Percentiles rank a stretch among this genome's conserved stretches.
Evolutionary conservation across 2,888 invertebrate genomes (phyloP).

Genomic region (Masnerella sp.): DNA sequence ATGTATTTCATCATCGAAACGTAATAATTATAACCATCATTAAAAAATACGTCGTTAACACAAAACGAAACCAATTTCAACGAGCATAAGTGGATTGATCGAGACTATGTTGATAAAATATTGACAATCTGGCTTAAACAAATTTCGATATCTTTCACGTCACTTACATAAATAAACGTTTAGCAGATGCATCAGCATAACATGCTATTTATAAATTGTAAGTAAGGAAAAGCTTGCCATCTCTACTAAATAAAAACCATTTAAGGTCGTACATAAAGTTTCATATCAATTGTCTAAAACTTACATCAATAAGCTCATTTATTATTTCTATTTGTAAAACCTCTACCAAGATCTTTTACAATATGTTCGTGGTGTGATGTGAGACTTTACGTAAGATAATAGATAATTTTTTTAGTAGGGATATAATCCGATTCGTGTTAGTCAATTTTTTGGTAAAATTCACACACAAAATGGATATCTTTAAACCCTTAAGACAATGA

Average conservation of each 20-base stretch:
- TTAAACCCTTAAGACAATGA: not conserved
- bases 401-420: slow-evolving; percentile 27
- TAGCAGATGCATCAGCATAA: slow-evolving; percentile 29
- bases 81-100: not conserved
- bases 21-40: no score
- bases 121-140: no score
- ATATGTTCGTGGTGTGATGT: not conserved
- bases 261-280: slow-evolving; percentile 18
- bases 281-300: slow-evolving; percentile 19
- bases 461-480: slow-evolving; percentile 3
- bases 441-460: slow-evolving; percentile 10
- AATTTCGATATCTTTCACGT: no score
- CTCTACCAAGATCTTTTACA: not conserved
- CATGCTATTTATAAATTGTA: slow-evolving; percentile 33
- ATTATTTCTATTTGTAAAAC: no score
- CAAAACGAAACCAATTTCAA: slow-evolving; percentile 7
- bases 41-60: no score
- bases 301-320: no score
- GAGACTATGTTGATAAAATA: not conserved
- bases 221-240: slow-evolving; percentile 30
- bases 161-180: not conserved
- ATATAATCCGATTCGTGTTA: slow-evolving; percentile 12
- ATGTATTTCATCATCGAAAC: no score
- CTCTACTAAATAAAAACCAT: slow-evolving; percentile 23
- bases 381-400: slow-evolving; percentile 22